phyloP scores from a whole-genome alignment of 2,888 invertebrate genomes.

The Hybos culiciformis region DNA sequence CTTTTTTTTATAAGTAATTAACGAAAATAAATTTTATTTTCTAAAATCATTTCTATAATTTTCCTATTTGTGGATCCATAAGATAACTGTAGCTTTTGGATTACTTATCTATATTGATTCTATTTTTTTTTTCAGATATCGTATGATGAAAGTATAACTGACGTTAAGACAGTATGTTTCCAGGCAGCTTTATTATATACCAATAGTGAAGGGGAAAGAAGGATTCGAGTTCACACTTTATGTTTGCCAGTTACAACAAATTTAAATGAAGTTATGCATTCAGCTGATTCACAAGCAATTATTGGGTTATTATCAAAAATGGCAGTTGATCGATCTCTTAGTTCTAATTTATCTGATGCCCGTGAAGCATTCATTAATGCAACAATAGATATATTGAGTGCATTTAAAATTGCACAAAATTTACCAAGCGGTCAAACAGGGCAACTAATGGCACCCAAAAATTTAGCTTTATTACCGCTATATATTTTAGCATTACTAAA shows the following conservation, averaged over 20 bases:
- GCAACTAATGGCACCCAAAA: conserved; percentile 60
- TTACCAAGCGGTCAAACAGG: conserved; percentile 42
- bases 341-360: conserved; percentile 80
- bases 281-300: conserved; percentile 89
- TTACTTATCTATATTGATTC: too few species aligned
- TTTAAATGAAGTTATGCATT: conserved; percentile 70
- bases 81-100: too few species aligned
- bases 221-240: conserved; percentile 95
- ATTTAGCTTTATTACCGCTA: conserved; percentile 71
- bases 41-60: not conserved
- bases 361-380: conserved; percentile 94
- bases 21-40: not conserved
- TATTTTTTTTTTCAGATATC: conserved; percentile 34
- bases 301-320: conserved; percentile 88
- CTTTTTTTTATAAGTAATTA: not conserved
- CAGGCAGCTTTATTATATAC: conserved; percentile 97
- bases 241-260: conserved; percentile 82
- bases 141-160: conserved; percentile 80
- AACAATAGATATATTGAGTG: conserved; percentile 73
- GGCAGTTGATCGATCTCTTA: conserved; percentile 87
- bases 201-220: conserved; percentile 84
- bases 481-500: conserved; percentile 83
- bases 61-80: too few species aligned
- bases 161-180: conserved; percentile 82
- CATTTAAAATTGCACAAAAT: conserved; percentile 55